Base-by-base conservation (phyloP, 2,888 invertebrate species). In the Fabriciana adippe region DNA sequence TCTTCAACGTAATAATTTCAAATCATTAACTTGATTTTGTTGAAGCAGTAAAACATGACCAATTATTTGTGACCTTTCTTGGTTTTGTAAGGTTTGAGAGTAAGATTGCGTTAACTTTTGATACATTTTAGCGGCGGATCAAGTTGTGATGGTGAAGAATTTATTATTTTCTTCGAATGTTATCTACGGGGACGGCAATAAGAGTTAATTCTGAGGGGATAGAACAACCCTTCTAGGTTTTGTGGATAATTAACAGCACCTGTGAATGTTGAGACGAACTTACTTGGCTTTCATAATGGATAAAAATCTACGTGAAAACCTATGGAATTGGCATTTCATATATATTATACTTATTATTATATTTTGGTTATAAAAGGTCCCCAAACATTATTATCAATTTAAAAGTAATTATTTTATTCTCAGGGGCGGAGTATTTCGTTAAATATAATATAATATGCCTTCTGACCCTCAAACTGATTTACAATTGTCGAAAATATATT, bases 21-120 rank as follows among this genome's bases (percentile, higher is more conserved):
- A 74, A 79, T 77, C 81, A 82, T 85, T 82, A 87, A 85, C 79
- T 83, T 73, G 72, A 78, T 78, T 81, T 80, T 80, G 76, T 75
- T 75, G 78, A 75, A 75, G 75, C 66, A 72, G 73, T 76, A 75
- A 76, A 76, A 72, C 63, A 66, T 62, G 69, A 68, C 79, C 76
- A 76, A 69, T 68, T 68, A 72, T 56, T 16, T 18, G 31, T 74
- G 78, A 74, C 55, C 77, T 74, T 61, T 71, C 55, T 54, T 18
- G 35, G 59, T 68, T 71, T 68, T 62, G 62, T 54, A 62, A 35
- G 47, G 55, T 63, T 63, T 56, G 26, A 26, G 41, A 45, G 60
- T 54, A 51, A 53, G 50, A 61, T 63, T 45, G 57, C 56, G 57
- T 47, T 67, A 51, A 66, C 31, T 66, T 55, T 60, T 55, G 47